phyloP scores from a whole-genome alignment of 2,888 invertebrate genomes.

The Eretmocerus hayati region DNA sequence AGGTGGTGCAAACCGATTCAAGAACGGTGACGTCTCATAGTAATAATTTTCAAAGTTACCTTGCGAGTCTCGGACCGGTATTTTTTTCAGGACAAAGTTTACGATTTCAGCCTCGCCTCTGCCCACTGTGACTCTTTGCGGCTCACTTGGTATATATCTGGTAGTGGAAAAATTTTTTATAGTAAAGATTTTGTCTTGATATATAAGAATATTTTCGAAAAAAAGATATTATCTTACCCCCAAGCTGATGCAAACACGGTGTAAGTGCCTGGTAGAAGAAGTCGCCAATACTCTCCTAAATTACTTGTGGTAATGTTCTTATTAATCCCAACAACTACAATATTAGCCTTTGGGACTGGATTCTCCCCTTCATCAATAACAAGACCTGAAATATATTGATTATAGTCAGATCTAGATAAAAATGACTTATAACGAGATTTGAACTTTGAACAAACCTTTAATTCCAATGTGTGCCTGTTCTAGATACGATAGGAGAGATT shows the following conservation, averaged over 20 bases:
- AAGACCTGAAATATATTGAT: constrained; percentile 50
- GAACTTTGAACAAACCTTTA: constrained; percentile 45
- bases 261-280: constrained; percentile 83
- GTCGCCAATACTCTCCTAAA: constrained; percentile 89
- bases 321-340: constrained; percentile 69
- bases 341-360: constrained; percentile 66
- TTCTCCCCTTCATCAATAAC: constrained; percentile 56
- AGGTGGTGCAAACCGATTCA: constrained; percentile 31
- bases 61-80: constrained; percentile 33
- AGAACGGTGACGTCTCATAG: constrained; percentile 34
- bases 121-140: constrained; percentile 42
- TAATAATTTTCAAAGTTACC: constrained; percentile 41
- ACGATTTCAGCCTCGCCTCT: constrained; percentile 43
- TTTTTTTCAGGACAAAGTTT: constrained; percentile 44
- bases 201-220: neutral
- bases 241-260: constrained; percentile 63
- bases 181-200: neutral
- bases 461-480: constrained; percentile 73
- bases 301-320: constrained; percentile 74
- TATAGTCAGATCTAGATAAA: neutral
- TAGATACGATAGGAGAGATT: constrained; percentile 75
- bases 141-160: constrained; percentile 52
- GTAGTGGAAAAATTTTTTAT: constrained; percentile 26
- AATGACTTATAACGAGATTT: neutral
- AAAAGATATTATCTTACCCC: constrained; percentile 59